Evolutionary conservation across 2,113 vertebrate species (phyloP).

Genomic region (Eolophus roseicapilla): DNA sequence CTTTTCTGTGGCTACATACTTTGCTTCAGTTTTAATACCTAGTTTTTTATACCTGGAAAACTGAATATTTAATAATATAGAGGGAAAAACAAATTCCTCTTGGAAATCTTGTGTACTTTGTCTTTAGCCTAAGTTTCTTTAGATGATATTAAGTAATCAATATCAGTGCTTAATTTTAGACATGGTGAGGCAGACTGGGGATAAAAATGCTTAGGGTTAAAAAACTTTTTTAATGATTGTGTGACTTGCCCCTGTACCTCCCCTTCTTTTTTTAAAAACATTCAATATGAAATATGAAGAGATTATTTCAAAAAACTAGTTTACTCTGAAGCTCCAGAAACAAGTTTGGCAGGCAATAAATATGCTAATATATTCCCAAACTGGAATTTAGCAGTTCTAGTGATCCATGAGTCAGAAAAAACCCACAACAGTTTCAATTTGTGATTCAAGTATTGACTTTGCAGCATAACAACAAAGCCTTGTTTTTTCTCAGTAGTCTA

Average conservation of each 20-base stretch:
- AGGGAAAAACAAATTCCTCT: background rate
- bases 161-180: background rate
- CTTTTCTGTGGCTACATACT: background rate
- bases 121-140: background rate
- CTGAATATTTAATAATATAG: background rate
- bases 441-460: background rate
- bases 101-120: background rate
- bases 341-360: background rate
- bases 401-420: background rate
- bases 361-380: background rate
- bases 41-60: background rate
- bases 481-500: background rate
- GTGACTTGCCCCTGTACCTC: background rate
- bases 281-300: background rate
- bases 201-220: background rate
- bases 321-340: background rate
- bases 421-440: background rate
- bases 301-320: background rate
- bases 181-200: background rate
- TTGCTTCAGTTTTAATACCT: background rate
- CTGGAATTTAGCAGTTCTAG: background rate
- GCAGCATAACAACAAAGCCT: background rate
- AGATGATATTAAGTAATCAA: background rate
- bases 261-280: background rate
- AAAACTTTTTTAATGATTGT: background rate